Evolutionary conservation across 2,113 vertebrate species (phyloP), one percentile per base, ranked within the genome.

Genomic region (Dendrocopos noguchii): DNA sequence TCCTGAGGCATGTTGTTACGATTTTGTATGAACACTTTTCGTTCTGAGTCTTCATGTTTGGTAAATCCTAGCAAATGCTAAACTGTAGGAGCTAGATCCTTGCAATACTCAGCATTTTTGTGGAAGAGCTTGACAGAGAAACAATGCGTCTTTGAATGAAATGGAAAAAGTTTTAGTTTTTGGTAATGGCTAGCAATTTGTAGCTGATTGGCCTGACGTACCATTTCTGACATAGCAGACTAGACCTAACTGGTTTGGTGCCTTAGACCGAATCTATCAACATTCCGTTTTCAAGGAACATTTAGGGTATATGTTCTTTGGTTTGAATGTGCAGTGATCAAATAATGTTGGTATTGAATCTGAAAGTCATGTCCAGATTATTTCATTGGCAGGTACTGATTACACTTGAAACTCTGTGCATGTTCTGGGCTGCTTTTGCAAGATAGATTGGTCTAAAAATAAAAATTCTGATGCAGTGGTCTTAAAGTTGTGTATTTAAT

Each of bases 351-450:
- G 15, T 96, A 78, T 85, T 90, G 79, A 87, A 92, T 95, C 34
- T 95, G 95, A 90, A 96, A 97, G 74, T 98, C 94, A 96, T 93
- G 68, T 96, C 79, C 89, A 97, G 95, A 91, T 97, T 97, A 97
- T 96, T 95, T 96, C 94, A 95, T 92, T 96, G 96, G 89, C 78
- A 97, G 93, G 93, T 97, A 96, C 87, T 94, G 63, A 78, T 94
- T 94, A 88, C 9, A 87, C 70, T 87, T 72, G 81, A 91, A 97
- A 97, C 75, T 64, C 71, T 39, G 55, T 79, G 89, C 33, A 53
- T 87, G 63, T 92, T 96, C 56, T 93, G 84, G 63, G 57, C 80
- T 95, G 67, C 77, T 91, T 91, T 90, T 86, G 72, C 63, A 82
- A 82, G 56, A 72, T 65, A 79, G 72, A 91, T 84, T 91, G 57